Evolutionary conservation across 92 coral and sea anemone species (phyloP), one percentile per base, ranked within the genome.

Genomic region (Meandrina meandrites): DNA sequence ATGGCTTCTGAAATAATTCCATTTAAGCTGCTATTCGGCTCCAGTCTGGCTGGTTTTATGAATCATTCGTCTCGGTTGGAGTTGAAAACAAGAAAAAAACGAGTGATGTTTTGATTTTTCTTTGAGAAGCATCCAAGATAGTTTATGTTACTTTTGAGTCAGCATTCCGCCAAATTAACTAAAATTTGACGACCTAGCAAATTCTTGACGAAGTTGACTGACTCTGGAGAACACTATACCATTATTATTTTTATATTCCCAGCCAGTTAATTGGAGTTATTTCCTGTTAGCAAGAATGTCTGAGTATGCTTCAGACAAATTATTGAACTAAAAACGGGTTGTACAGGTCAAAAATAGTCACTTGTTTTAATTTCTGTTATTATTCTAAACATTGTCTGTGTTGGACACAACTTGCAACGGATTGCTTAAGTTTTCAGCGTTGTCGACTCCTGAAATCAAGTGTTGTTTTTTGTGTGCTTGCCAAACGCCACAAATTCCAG

Each of bases 231-330:
- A 66, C 71, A 28, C 27, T 27, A 14, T 27, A 13, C 16, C 24
- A 66, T 66, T 66, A 66, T 9, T 27, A 66, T 9, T 30, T 66
- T 30, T 18, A 66, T 66, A 10, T 66, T 27, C 71, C 35, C 71
- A 27, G 71, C 75, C 57, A 24, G 84, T 53, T 48, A 34, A 70
- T 50, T n/a, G n/a, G n/a, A 48, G 75, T 31, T 11, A 70, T 82
- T 82, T 82, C 79, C 78, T 70, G 86, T 82, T 24, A 19, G 6
- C 50, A 82, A 82, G 68, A 48, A 48, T 40, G 86, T 70, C 79
- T 31, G 35, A 73, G 78, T n/a, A 34, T 35, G 30, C 78, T 73
- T 73, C 51, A 73, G 78, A 73, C 78, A 18, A 7, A 35, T 36
- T 36, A 35, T 72, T 72, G 35, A 9, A 35, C 42, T 35, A 34